Evolutionary conservation across 23 tunicate species (phyloP), one percentile per base, ranked within the genome.

Genomic region (Styela clava): DNA sequence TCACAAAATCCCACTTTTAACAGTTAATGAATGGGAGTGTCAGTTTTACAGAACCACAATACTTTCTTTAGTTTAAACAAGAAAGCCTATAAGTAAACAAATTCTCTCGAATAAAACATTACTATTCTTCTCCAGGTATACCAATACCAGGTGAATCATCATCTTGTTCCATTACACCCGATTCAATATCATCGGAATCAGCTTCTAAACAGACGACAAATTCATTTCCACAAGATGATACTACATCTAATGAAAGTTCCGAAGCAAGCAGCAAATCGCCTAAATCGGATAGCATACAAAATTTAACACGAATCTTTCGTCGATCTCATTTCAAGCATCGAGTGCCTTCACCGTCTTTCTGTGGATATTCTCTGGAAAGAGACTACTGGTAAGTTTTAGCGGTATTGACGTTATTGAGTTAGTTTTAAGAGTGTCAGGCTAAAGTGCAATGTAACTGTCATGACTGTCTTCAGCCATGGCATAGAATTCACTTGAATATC

Each of bases 331-430:
- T 70, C 72, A 68, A 84, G 7, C 86, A 69, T 2, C 52, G 78
- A 44, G 83, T 79, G 28, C 73, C 73, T 20, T 52, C 85, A 7
- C 86, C 88, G 29, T 85, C 95, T 24, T 89, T 89, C 61, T 89
- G 84, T 33, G 95, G 95, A 20, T 89, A 89, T 62, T 69, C 95
- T 1, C 82, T 89, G 89, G 83, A 77, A 36, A 74, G 95, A 44
- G 95, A 89, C 69, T 80, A 80, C 35, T 89, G 95, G 95, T 89
- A 62, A 74, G 88, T 51, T 35, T n/a, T n/a, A n/a, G n/a, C n/a
- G n/a, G n/a, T n/a, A n/a, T n/a, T n/a, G n/a, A n/a, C n/a, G n/a
- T n/a, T n/a, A n/a, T n/a, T n/a, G n/a, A n/a, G n/a, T n/a, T n/a
- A n/a, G n/a, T n/a, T n/a, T n/a, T n/a, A n/a, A n/a, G n/a, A n/a